Conservation (phyloP, 2,888 invertebrate genomes). For the Mimumesa dahlbomi region DNA sequence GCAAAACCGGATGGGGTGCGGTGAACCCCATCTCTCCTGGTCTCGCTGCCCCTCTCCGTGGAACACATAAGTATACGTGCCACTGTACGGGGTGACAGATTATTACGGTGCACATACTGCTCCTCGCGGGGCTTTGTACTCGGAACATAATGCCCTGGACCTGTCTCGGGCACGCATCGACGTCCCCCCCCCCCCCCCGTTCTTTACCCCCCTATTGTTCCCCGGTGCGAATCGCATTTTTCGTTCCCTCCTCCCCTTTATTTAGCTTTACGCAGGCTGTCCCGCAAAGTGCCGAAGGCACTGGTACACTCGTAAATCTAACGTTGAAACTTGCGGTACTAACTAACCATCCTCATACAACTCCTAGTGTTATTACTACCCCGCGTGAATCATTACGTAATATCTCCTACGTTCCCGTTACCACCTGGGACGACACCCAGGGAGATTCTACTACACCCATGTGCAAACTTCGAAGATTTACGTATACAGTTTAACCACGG, state of each 20-base stretch:
- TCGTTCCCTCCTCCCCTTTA: slow-evolving; percentile 52
- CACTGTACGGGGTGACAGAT: slow-evolving; percentile 70
- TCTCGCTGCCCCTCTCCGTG: slow-evolving; percentile 7
- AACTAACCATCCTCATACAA: not conserved
- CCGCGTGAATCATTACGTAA: not conserved
- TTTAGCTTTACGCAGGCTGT: slow-evolving; percentile 41
- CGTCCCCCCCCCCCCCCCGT: slow-evolving; percentile 58
- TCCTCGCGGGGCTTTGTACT: slow-evolving; percentile 60
- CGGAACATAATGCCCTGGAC: slow-evolving; percentile 72
- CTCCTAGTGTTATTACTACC: not conserved
- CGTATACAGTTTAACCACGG: too few species aligned
- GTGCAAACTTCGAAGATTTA: too few species aligned
- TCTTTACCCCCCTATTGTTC: too few species aligned
- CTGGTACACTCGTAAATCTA: slow-evolving; percentile 39
- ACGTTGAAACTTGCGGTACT: not conserved
- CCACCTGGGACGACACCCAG: not conserved
- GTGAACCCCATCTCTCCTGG: slow-evolving; percentile 26
- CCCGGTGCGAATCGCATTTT: slow-evolving; percentile 69
- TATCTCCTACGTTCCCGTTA: not conserved
- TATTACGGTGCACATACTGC: slow-evolving; percentile 69
- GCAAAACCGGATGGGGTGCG: slow-evolving; percentile 55
- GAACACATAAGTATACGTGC: slow-evolving; percentile 29
- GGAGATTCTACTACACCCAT: not conserved
- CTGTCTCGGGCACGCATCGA: slow-evolving; percentile 74
- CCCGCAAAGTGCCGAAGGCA: slow-evolving; percentile 63